Evolutionary conservation across 2,797 vertebrate genomes (phyloP).

Genomic region (Poecilia wingei): DNA sequence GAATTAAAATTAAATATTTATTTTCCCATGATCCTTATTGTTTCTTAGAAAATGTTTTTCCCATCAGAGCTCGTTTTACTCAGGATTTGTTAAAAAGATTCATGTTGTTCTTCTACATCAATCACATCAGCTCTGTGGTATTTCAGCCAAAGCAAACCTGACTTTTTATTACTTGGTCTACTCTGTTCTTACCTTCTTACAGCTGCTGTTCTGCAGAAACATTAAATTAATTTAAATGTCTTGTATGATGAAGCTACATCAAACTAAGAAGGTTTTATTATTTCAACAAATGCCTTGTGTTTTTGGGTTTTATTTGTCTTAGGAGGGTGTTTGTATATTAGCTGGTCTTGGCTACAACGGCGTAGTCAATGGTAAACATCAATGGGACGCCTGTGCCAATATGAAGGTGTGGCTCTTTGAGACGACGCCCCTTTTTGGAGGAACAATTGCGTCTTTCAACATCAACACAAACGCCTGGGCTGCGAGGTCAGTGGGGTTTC

Average conservation of each 20-base stretch:
- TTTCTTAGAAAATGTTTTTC: not conserved
- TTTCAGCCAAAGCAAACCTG: not conserved
- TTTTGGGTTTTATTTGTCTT: conserved; percentile 18
- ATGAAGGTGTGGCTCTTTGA: conserved; percentile 96
- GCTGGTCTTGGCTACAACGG: conserved; percentile 92
- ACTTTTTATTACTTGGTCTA: not conserved
- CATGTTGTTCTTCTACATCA: not conserved
- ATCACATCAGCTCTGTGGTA: not conserved
- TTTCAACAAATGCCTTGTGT: not conserved
- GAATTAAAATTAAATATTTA: not conserved
- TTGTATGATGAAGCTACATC: not conserved
- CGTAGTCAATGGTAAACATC: conserved; percentile 73
- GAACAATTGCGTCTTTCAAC: conserved; percentile 96
- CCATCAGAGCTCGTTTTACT: not conserved
- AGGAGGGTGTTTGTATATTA: conserved; percentile 97
- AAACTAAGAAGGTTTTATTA: conserved; percentile 6
- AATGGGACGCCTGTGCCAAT: conserved; percentile 95
- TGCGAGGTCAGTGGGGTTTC: conserved; percentile 85
- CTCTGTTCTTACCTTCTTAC: not conserved
- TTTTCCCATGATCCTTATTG: not conserved
- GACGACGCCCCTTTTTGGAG: conserved; percentile 92
- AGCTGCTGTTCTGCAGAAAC: not conserved
- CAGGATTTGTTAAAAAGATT: not conserved
- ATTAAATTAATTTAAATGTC: not conserved
- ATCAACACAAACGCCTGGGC: conserved; percentile 97